These are phyloP conservation scores for Ornithoptera alexandrae DNA, from an alignment of 2,888 invertebrate genomes.

Conservation along the genomic window DNA sequence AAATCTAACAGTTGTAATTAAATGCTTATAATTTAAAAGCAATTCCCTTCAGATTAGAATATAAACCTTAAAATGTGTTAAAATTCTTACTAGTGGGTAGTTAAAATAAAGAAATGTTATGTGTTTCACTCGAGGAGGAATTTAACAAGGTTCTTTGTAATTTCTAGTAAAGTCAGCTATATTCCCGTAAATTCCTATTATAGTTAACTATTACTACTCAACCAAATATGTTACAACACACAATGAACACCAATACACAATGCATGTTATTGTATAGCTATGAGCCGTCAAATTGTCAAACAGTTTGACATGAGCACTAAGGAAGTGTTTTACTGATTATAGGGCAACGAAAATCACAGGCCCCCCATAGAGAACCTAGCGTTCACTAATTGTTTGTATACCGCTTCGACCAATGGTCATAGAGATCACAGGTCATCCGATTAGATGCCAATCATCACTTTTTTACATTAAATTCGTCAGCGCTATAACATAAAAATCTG, in stretches of 20 bases:
- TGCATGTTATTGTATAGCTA: slow-evolving; percentile 31
- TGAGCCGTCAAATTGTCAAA: slow-evolving; percentile 51
- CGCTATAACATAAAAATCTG: slow-evolving; percentile 31
- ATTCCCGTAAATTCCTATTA: slow-evolving; percentile 16
- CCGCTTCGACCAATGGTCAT: slow-evolving; percentile 54
- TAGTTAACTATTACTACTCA: slow-evolving; percentile 27
- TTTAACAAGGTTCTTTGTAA: slow-evolving; percentile 27
- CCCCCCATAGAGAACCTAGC: slow-evolving; percentile 55
- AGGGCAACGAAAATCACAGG: slow-evolving; percentile 52
- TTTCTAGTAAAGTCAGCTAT: slow-evolving; percentile 43
- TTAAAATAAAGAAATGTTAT: no score
- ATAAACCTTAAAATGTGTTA: no score
- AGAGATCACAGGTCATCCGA: slow-evolving; percentile 61
- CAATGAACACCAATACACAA: slow-evolving; percentile 32
- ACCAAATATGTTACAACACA: slow-evolving; percentile 31
- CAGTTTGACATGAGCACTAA: slow-evolving; percentile 47
- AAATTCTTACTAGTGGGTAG: no score
- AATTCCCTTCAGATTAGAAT: no score
- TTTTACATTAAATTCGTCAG: slow-evolving; percentile 51
- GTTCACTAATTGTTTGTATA: slow-evolving; percentile 57
- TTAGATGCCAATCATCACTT: slow-evolving; percentile 59
- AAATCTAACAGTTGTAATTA: no score
- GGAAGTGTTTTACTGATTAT: slow-evolving; percentile 55
- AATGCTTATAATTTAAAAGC: no score
- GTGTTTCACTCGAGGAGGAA: no score